Base-by-base conservation (phyloP, 2,797 vertebrate species). In the Octomys mimax region DNA sequence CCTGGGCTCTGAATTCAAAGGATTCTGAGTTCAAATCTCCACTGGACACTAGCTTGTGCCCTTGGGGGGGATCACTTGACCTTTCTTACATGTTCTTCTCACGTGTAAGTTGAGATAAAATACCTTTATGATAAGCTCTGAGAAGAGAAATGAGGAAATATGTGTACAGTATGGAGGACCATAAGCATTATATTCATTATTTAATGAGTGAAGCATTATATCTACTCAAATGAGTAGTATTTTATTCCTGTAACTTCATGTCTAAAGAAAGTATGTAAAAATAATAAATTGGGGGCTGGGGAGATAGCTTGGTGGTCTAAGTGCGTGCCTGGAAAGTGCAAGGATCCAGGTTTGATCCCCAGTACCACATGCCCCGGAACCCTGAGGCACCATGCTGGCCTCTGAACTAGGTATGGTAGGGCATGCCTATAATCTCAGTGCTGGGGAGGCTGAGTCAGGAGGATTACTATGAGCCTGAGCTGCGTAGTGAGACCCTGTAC, bases 11-110 rank as follows among this genome's bases (percentile, higher is more conserved):
- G 92, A 90, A 46, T 68, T 88, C 57, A 70, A 66, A 91, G 39
- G 80, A 75, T 21, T 71, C 28, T 36, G 59, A 83, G 82, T 92
- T 95, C 87, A 93, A 92, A 88, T 93, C 39, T 80, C 42, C 0
- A 24, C 6, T 77, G 19, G 66, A 83, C 39, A 81, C 39, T 36
- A 92, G 89, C 4, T 70, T 16, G 10, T 18, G 21, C 18, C 31
- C 39, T 80, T 57, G 28, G 31, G 22, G 7, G 39, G 12, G 16
- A 12, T 77, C 82, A 92, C 36, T 49, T 39, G 91, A 52, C 36
- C 39, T 93, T 90, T 52, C 59, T 54, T 83, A 70, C n/a, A 42
- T 6, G 5, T 66, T 21, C 14, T 75, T 89, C 68, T 94, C 33
- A 77, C 12, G n/a, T 33, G 26, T 36, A 78, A 89, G 75, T 61